Evolutionary conservation across 2,113 vertebrate species (phyloP), one percentile per base, ranked within the genome.

Genomic region (Tetrax tetrax): DNA sequence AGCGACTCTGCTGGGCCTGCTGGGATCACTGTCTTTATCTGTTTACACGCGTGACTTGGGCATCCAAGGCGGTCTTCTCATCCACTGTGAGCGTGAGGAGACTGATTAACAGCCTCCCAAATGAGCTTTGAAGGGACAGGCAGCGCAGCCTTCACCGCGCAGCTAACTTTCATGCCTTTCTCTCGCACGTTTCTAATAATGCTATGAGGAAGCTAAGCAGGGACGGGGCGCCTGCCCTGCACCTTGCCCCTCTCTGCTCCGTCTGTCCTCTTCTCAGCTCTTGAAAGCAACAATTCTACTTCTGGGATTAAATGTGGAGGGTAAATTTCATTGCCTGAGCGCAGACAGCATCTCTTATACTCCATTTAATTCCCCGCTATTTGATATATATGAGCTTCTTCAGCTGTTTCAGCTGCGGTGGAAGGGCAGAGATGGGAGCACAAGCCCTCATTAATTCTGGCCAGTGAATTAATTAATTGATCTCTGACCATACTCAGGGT

Each of bases 361-460:
- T 96, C 98, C 98, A 95, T 97, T 98, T 98, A 98, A 97, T 98
- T 97, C 97, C 98, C 83, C 70, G 87, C 96, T 91, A 71, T 90
- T 97, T 97, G 97, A 54, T 75, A 89, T 72, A 93, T 90, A 54
- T n/a, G 68, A 96, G 96, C 93, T 95, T 91, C 98, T 98, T 98
- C 97, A 98, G 98, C 98, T 98, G 96, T 97, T 97, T 98, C 97
- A 96, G 93, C 76, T 75, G 96, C 48, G 86, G 89, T 72, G 97
- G 98, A 98, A 97, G 97, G 98, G 97, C 98, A 98, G 98, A 98
- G 98, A 98, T 97, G 97, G 96, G 80, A 95, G 95, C 96, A 96
- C 98, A 98, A 97, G 81, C 92, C 4, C 4, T 65, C 76, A 50
- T 86, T 64, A 86, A 57, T 91, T 86, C 50, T 89, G 63, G 63